A percentile compares a stretch with the other conserved stretches of the same genome.
These are phyloP conservation scores for Takifugu flavidus DNA, from an alignment of 2,113 vertebrate species.

Conservation along the genomic window DNA sequence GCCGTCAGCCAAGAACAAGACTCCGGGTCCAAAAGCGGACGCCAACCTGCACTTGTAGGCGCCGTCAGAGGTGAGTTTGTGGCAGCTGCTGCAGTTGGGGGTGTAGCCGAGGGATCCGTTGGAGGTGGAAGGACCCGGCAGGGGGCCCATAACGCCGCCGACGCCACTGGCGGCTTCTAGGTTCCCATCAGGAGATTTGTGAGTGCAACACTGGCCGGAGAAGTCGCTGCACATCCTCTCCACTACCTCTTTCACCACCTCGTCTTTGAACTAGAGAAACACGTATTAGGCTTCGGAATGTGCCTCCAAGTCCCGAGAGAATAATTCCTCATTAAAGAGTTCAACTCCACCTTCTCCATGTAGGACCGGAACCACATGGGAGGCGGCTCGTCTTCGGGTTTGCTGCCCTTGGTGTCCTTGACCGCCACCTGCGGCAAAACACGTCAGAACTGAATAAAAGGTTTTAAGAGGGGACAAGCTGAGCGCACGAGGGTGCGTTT, in stretches of 20 bases:
- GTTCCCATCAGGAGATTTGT: conserved; percentile 64
- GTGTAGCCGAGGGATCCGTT: conserved; percentile 74
- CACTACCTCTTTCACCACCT: conserved; percentile 93
- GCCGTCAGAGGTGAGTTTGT: conserved; percentile 82
- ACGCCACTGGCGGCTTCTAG: conserved; percentile 51
- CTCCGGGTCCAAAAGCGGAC: background rate
- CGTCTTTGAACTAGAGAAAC: conserved; percentile 86
- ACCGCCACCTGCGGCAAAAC: conserved; percentile 53
- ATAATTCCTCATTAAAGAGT: background rate
- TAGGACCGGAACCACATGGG: conserved; percentile 94
- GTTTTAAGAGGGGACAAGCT: too few species aligned
- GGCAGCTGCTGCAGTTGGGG: conserved; percentile 87
- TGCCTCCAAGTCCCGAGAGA: too few species aligned
- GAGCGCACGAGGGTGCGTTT: background rate
- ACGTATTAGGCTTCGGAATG: background rate
- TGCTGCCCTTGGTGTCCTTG: conserved; percentile 72
- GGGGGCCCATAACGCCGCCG: conserved; percentile 42
- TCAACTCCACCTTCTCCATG: conserved; percentile 83
- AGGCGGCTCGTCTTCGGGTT: conserved; percentile 80
- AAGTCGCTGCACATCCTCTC: conserved; percentile 91
- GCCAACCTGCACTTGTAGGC: conserved; percentile 95
- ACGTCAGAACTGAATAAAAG: conserved; percentile 7
- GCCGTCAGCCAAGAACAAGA: background rate
- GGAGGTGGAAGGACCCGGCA: conserved; percentile 49
- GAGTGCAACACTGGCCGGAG: conserved; percentile 84